These are phyloP conservation scores for Coregonus suidteri DNA, from an alignment of 2,797 vertebrate species.

Conservation along the genomic window DNA sequence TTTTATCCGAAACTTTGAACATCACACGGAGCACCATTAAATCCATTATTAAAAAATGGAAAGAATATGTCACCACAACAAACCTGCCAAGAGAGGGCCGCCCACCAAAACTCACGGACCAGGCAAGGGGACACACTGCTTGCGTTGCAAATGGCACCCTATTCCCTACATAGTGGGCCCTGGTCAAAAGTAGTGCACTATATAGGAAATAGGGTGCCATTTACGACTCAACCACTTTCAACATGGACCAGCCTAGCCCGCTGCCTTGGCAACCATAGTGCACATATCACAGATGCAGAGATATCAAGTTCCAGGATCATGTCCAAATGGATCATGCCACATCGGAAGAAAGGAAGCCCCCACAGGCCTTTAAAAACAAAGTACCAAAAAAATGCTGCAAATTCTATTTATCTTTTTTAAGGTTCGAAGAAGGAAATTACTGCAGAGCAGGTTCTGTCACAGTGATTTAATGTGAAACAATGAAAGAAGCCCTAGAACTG, in stretches of 20 bases:
- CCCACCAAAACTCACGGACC: too few relatives aligned
- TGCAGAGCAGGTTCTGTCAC: constrained; percentile 10
- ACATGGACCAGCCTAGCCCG: background rate
- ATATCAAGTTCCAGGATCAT: background rate
- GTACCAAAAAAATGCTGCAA: background rate
- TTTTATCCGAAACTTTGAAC: too few relatives aligned
- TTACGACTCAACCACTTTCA: background rate
- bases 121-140: too few relatives aligned
- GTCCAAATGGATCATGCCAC: background rate
- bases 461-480: constrained; percentile 2
- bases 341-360: background rate
- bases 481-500: background rate
- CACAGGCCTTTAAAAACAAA: constrained; percentile 3
- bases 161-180: too few relatives aligned
- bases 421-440: constrained; percentile 4
- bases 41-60: too few relatives aligned
- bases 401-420: background rate
- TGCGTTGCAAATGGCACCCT: too few relatives aligned
- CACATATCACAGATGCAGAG: background rate
- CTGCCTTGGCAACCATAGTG: constrained; percentile 4
- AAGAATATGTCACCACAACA: too few relatives aligned
- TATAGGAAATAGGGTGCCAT: background rate
- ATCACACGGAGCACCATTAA: too few relatives aligned
- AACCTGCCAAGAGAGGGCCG: too few relatives aligned
- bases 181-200: background rate